phyloP scores from a whole-genome alignment of 2,888 invertebrate genomes.

The Bembecia ichneumoniformis region DNA sequence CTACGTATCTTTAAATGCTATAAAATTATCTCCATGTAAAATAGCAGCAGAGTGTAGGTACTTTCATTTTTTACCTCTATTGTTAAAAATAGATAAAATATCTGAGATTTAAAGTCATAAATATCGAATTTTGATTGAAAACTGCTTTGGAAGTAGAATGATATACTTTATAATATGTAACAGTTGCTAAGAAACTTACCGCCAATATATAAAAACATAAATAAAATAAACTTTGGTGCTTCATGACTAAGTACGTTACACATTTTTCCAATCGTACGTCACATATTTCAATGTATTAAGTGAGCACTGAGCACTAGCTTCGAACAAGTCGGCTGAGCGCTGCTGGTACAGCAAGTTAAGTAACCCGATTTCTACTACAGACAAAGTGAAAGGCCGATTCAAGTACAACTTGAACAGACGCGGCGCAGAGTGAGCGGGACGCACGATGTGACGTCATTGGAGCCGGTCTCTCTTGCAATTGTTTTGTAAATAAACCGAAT shows the following conservation, averaged over 20 bases:
- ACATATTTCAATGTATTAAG: no score
- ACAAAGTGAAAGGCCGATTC: slow-evolving; percentile 53
- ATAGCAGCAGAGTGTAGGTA: no score
- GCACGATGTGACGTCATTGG: slow-evolving; percentile 17
- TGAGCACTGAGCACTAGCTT: no score
- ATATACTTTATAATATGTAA: background rate
- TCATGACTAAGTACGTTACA: slow-evolving; percentile 36
- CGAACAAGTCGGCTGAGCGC: background rate
- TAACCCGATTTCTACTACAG: background rate
- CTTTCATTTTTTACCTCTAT: no score
- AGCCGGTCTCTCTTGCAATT: background rate
- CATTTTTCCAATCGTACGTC: slow-evolving; percentile 20
- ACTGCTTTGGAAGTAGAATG: no score
- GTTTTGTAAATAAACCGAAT: background rate
- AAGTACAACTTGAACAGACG: slow-evolving; percentile 28
- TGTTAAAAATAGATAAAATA: no score
- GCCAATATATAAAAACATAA: slow-evolving; percentile 28
- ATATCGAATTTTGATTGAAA: no score
- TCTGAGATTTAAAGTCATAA: no score
- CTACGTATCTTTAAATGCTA: no score
- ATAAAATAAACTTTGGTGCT: slow-evolving; percentile 52
- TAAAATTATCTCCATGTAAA: no score
- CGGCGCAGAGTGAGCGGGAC: slow-evolving; percentile 30
- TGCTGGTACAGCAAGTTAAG: background rate
- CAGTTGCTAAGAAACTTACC: slow-evolving; percentile 23